A percentile compares a stretch with the other conserved stretches of the same genome.
Conservation (phyloP, 2,113 vertebrate genomes). For the Carettochelys insculpta region DNA sequence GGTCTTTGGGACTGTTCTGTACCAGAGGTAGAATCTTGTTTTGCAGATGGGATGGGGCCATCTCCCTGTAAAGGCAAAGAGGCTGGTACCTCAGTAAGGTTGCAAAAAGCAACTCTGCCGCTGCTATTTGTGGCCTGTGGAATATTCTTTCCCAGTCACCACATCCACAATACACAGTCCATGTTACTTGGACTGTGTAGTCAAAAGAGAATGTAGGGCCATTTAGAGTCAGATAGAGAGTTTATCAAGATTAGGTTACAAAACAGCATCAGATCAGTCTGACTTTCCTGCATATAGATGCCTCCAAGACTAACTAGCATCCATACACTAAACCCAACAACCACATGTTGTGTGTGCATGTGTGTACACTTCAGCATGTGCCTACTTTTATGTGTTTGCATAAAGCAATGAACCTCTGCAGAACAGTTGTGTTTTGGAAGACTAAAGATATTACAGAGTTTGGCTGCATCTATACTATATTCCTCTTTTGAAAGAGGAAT, state of each 20-base stretch:
- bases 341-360: accelerated
- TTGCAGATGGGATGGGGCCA: not conserved
- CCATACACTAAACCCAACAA: not conserved
- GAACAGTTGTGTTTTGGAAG: not conserved
- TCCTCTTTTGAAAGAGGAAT: too few relatives aligned
- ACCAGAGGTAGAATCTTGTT: not conserved
- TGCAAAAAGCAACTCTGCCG: not conserved
- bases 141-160: not conserved
- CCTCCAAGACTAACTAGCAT: not conserved
- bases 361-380: accelerated
- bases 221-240: not conserved
- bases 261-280: not conserved
- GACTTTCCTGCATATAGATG: not conserved
- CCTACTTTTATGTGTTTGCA: not conserved
- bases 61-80: not conserved
- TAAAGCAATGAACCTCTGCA: not conserved
- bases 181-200: not conserved
- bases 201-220: not conserved
- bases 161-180: not conserved
- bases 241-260: not conserved
- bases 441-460: not conserved
- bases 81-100: not conserved
- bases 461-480: too few relatives aligned
- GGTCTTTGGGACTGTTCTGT: not conserved
- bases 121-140: not conserved